Evolutionary conservation across 2,888 invertebrate species (phyloP), one percentile per base, ranked within the genome.

Genomic region (Diarsia mendica): DNA sequence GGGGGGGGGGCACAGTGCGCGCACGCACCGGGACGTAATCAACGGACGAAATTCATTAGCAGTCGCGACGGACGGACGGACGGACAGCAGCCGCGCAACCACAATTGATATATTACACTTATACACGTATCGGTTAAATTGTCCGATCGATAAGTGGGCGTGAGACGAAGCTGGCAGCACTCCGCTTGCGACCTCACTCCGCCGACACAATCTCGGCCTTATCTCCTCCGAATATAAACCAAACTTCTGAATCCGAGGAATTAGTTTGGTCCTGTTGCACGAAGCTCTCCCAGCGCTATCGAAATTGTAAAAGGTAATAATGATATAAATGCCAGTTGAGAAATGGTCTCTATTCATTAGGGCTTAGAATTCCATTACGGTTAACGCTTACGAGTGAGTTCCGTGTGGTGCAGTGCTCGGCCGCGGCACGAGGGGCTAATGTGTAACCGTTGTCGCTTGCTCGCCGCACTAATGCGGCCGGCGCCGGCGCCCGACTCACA

Each of bases 401-500:
- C 69, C 8, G 79, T 23, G 33, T 3, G 15, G 6, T 13, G 44
- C 10, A 73, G 8, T 33, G 76, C 23, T 64, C 46, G 46, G 23
- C 60, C 89, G 33, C 90, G 77, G 82, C 93, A 80, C 94, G 93
- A 79, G 89, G 90, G 90, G 91, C 93, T 95, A 95, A 95, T 94
- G 95, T 93, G 94, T 90, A 93, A 92, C 89, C 91, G 95, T 85
- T 94, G 95, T 94, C 91, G 91, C 88, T 85, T 82, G 80, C 82
- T 87, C 88, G 92, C 90, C 91, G 88, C 92, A 90, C 94, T 94
- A 95, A 95, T 95, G 95, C 94, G 92, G 88, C 89, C 95, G 97
- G 92, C 96, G 96, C 89, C 97, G 97, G 93, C 97, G 97, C 90
- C 97, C 95, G 92, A 92, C 93, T 93, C 91, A 93, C 92, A 93